Conservation (phyloP, 2,797 vertebrate genomes). For the Pelobates cultripes region DNA sequence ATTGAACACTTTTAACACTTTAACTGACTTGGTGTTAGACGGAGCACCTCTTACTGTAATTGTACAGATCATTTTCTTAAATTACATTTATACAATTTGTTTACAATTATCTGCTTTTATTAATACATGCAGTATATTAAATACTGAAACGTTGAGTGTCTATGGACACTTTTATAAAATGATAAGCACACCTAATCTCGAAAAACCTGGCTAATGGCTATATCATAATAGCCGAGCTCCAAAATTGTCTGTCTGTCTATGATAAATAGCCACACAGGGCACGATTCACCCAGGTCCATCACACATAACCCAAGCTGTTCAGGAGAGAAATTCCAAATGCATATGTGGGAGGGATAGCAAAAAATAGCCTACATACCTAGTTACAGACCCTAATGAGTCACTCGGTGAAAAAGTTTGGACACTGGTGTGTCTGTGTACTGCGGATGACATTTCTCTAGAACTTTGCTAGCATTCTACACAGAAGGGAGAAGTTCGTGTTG, state of each 20-base stretch:
- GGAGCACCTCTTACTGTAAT: too few relatives aligned
- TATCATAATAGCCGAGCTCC: too few relatives aligned
- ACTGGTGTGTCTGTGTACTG: background rate
- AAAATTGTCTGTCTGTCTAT: background rate
- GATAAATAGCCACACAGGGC: background rate
- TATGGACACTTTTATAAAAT: too few relatives aligned
- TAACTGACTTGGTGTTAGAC: too few relatives aligned
- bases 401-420: background rate
- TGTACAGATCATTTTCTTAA: too few relatives aligned
- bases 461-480: background rate
- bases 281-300: slow-evolving; percentile 1
- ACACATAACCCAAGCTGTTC: background rate
- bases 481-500: background rate
- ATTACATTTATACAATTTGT: too few relatives aligned
- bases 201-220: too few relatives aligned
- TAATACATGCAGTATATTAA: too few relatives aligned
- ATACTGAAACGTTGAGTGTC: too few relatives aligned
- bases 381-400: background rate
- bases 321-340: background rate
- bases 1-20: too few relatives aligned
- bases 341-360: background rate
- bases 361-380: background rate
- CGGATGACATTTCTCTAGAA: background rate
- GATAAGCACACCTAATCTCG: too few relatives aligned
- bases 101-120: too few relatives aligned